phyloP scores from a whole-genome alignment of 2,888 invertebrate species.

The Cephonodes hylas region DNA sequence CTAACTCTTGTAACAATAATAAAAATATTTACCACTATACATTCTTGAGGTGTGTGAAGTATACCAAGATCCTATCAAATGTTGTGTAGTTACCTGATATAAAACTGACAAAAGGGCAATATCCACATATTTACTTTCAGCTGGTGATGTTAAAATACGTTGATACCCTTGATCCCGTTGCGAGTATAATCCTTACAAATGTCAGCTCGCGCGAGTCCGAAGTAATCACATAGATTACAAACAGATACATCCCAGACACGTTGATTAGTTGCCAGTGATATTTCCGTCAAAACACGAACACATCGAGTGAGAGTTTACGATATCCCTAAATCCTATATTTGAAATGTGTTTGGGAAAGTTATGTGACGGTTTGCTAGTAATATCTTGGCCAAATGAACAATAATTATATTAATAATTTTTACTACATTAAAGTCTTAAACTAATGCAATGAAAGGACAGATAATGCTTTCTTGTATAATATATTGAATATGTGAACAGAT shows the following conservation, averaged over 20 bases:
- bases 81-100: too few relatives aligned
- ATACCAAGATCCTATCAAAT: too few relatives aligned
- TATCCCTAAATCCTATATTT: background rate
- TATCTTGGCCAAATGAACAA: background rate
- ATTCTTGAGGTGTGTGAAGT: too few relatives aligned
- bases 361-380: background rate
- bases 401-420: too few relatives aligned
- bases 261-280: slow-evolving; percentile 19
- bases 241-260: slow-evolving; percentile 23
- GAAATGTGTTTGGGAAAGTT: background rate
- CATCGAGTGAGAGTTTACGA: background rate
- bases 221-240: slow-evolving; percentile 25
- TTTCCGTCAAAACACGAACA: background rate
- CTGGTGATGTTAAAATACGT: background rate
- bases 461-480: too few relatives aligned
- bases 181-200: background rate
- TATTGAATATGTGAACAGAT: too few relatives aligned
- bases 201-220: slow-evolving; percentile 13
- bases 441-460: too few relatives aligned
- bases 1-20: too few relatives aligned
- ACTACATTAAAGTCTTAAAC: too few relatives aligned
- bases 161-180: background rate
- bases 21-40: too few relatives aligned
- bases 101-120: too few relatives aligned
- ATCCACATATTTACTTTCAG: background rate